These are phyloP conservation scores for Oceanodroma leucorhoa DNA, from an alignment of 2,797 vertebrate genomes.

Conservation along the genomic window DNA sequence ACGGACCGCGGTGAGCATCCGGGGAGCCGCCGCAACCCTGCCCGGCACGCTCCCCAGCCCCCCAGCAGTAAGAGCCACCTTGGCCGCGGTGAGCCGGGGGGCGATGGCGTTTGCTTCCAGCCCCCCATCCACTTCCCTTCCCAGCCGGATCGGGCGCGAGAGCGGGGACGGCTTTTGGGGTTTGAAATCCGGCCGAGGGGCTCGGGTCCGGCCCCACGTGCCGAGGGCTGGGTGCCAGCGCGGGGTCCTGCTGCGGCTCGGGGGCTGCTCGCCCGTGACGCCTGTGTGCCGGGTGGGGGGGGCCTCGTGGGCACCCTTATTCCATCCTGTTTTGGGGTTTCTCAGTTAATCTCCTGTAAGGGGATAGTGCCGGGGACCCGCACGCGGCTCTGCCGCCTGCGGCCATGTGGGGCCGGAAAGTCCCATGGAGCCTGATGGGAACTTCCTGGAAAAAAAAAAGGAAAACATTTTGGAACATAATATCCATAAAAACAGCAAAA, in stretches of 20 bases:
- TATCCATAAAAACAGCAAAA: constrained; percentile 2
- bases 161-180: not conserved
- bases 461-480: not conserved
- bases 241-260: accelerated
- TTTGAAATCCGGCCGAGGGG: not conserved
- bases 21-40: accelerated
- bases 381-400: not conserved
- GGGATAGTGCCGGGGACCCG: not conserved
- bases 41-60: accelerated
- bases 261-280: accelerated
- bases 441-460: not conserved
- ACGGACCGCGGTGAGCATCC: accelerated
- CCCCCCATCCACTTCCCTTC: not conserved
- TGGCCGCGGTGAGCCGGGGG: accelerated
- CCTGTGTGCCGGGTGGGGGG: accelerated
- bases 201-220: accelerated
- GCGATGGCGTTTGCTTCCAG: not conserved
- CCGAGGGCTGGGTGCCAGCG: not conserved
- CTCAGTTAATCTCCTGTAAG: not conserved
- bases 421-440: not conserved
- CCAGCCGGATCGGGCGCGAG: accelerated
- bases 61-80: accelerated
- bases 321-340: not conserved
- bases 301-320: accelerated
- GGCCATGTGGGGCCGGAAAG: not conserved